A percentile compares a stretch with the other conserved stretches of the same genome.
phyloP scores from a whole-genome alignment of 2,113 vertebrate species.

The Tricholaema leucomelas region DNA sequence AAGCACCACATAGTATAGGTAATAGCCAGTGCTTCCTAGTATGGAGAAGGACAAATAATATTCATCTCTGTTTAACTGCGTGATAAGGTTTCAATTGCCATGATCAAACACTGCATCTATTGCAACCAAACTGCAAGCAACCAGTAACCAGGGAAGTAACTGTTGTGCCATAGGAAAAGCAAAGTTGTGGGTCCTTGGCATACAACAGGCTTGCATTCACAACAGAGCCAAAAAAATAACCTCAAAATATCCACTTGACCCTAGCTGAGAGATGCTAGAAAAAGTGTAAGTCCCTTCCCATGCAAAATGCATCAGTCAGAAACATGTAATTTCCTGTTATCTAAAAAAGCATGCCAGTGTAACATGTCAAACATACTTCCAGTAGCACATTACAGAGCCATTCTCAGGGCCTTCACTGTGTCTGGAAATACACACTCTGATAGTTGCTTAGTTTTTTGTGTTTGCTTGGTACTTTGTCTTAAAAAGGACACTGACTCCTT shows the following conservation, averaged over 20 bases:
- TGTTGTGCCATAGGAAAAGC: neutral
- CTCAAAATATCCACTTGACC: neutral
- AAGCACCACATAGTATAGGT: neutral
- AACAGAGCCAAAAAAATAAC: neutral
- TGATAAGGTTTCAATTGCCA: neutral
- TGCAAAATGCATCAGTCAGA: neutral
- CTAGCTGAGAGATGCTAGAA: neutral
- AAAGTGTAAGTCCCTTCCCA: neutral
- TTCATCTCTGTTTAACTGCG: neutral
- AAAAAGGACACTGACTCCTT: neutral
- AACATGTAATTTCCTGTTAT: neutral
- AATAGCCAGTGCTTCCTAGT: neutral
- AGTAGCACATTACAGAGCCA: neutral
- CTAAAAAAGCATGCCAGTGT: neutral
- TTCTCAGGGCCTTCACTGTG: neutral
- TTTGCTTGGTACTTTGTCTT: neutral
- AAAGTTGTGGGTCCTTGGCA: neutral
- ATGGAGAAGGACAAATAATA: neutral
- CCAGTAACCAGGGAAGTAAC: neutral
- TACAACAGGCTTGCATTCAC: neutral
- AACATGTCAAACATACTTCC: neutral
- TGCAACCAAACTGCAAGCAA: neutral
- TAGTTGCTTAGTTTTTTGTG: rapidly evolving
- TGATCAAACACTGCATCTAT: neutral
- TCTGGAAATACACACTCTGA: neutral